Evolutionary conservation across 2,888 invertebrate species (phyloP).

Genomic region (Meteorus colon): DNA sequence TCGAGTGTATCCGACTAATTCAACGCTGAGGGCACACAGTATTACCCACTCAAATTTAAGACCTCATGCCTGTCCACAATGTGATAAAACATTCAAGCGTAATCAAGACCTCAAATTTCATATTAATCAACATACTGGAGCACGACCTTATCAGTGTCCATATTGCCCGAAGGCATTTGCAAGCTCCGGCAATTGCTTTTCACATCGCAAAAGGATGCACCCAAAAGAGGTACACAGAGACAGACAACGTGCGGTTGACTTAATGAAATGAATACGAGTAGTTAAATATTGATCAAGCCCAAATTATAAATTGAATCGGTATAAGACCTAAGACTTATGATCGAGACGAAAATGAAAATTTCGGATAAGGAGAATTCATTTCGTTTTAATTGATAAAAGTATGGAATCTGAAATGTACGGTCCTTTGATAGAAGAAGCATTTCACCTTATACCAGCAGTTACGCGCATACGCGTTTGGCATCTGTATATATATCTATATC

Average conservation of each 20-base stretch:
- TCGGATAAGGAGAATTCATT: too few species aligned
- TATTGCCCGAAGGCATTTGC: constrained; percentile 83
- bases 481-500: too few species aligned
- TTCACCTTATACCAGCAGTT: too few species aligned
- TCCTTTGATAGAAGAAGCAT: too few species aligned
- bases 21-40: constrained; percentile 81
- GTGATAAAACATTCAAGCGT: constrained; percentile 83
- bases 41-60: constrained; percentile 82
- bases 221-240: constrained; percentile 78
- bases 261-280: constrained; percentile 74
- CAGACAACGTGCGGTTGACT: constrained; percentile 75
- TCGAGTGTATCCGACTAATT: constrained; percentile 81
- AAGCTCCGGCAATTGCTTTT: constrained; percentile 84
- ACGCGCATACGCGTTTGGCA: too few species aligned
- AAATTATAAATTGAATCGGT: not conserved
- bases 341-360: too few species aligned
- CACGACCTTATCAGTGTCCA: constrained; percentile 82
- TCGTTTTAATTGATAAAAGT: too few species aligned
- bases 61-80: constrained; percentile 81
- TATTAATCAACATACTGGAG: constrained; percentile 85
- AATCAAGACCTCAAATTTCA: constrained; percentile 86
- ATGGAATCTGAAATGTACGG: too few species aligned
- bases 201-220: constrained; percentile 83
- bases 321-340: too few species aligned
- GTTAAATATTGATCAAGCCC: not conserved